Percentiles rank a stretch among this genome's conserved stretches.
phyloP scores from a whole-genome alignment of 2,888 invertebrate genomes.

The Plagiodera versicolora region DNA sequence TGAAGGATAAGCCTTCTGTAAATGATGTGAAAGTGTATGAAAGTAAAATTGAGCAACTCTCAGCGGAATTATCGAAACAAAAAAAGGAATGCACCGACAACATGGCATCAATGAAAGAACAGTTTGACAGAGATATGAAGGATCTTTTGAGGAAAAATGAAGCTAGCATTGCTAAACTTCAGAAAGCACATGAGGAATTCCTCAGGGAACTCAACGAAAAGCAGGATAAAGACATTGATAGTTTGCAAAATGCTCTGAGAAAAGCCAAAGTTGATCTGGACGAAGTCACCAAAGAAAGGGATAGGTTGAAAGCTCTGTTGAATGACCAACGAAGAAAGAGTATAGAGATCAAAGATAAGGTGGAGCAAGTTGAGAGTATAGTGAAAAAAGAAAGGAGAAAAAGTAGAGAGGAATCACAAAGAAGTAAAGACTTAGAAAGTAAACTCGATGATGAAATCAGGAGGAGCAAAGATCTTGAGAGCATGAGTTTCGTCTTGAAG shows the following conservation, averaged over 20 bases:
- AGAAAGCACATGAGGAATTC: constrained; percentile 59
- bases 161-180: constrained; percentile 60
- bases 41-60: constrained; percentile 24
- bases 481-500: background rate
- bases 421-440: constrained; percentile 24
- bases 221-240: constrained; percentile 57
- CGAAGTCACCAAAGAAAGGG: constrained; percentile 22
- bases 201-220: constrained; percentile 56
- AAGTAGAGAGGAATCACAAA: constrained; percentile 37
- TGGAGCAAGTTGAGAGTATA: constrained; percentile 38
- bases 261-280: constrained; percentile 25
- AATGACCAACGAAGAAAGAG: constrained; percentile 36
- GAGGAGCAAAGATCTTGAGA: constrained; percentile 13
- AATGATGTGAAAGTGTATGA: constrained; percentile 10
- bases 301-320: constrained; percentile 32
- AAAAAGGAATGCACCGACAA: constrained; percentile 45
- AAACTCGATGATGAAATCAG: constrained; percentile 22
- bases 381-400: constrained; percentile 36
- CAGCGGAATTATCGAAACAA: constrained; percentile 19
- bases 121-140: constrained; percentile 60
- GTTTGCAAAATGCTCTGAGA: constrained; percentile 30
- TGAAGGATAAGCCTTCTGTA: background rate
- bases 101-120: constrained; percentile 48
- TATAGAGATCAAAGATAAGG: constrained; percentile 37
- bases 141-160: constrained; percentile 59